Percentiles rank a stretch among this genome's conserved stretches.
Conservation (phyloP, 2,888 invertebrate species). For the Acanthosoma haemorrhoidale region DNA sequence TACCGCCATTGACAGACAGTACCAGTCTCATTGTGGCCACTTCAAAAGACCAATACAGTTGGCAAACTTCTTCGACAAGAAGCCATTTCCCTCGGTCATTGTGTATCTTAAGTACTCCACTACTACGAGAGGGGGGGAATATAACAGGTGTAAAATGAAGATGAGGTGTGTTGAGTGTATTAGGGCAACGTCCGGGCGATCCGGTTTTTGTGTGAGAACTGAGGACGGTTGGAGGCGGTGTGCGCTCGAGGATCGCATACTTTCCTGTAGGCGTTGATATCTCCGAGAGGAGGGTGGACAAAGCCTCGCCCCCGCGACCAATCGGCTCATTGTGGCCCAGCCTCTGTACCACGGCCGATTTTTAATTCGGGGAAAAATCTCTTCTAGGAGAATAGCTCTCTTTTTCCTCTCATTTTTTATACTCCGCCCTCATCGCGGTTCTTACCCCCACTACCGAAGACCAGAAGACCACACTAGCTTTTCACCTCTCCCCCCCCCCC, state of each 20-base stretch:
- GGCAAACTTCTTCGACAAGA: slow-evolving; percentile 1
- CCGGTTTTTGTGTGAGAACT: slow-evolving; percentile 24
- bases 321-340: slow-evolving; percentile 7
- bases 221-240: not conserved
- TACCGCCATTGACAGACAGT: not conserved
- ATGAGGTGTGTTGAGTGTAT: slow-evolving; percentile 12
- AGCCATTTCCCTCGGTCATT: slow-evolving; percentile 9
- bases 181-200: slow-evolving; percentile 14
- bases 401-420: slow-evolving; percentile 22
- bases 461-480: not conserved
- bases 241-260: slow-evolving; percentile 15
- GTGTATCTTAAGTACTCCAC: slow-evolving; percentile 5
- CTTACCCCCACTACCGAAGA: not conserved
- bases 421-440: not conserved
- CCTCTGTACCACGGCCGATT: slow-evolving; percentile 10
- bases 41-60: slow-evolving; percentile 1
- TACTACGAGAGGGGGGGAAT: no score
- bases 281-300: slow-evolving; percentile 13
- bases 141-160: slow-evolving; percentile 10
- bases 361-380: slow-evolving; percentile 28
- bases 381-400: slow-evolving; percentile 16
- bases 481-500: not conserved
- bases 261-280: slow-evolving; percentile 14
- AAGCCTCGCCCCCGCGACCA: slow-evolving; percentile 22
- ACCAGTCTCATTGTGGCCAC: not conserved